A percentile compares a stretch with the other conserved stretches of the same genome.
phyloP scores from a whole-genome alignment of 2,113 vertebrate species.

The Calyptomena viridis region DNA sequence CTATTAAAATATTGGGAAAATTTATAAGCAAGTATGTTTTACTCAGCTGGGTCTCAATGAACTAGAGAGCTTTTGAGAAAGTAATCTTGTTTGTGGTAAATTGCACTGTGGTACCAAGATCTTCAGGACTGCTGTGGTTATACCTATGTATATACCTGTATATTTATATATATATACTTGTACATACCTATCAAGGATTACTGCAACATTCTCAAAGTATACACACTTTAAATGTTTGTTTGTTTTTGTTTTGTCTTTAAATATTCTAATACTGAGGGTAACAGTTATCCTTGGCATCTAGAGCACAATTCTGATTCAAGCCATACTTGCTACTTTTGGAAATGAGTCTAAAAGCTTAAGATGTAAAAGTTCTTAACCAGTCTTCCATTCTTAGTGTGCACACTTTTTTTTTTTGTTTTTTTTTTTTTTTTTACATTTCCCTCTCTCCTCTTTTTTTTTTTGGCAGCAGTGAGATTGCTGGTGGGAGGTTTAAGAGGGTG shows the following conservation, averaged over 20 bases:
- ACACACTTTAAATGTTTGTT: neutral
- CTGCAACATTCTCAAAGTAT: neutral
- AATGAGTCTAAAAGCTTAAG: neutral
- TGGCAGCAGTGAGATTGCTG: neutral
- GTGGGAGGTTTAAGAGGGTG: rapidly evolving
- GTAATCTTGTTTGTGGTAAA: neutral
- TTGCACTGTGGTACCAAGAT: neutral
- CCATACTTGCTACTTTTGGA: neutral
- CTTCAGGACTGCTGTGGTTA: neutral
- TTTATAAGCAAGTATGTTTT: neutral
- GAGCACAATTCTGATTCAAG: neutral
- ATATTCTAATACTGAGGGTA: neutral
- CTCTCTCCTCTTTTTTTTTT: neutral
- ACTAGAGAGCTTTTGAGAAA: neutral
- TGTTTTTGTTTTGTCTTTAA: neutral
- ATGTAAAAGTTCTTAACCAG: neutral
- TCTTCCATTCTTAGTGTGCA: neutral
- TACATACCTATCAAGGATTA: neutral
- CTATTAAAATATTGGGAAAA: neutral
- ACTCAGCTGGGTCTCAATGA: neutral
- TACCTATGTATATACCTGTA: too few species aligned
- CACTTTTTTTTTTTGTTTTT: neutral
- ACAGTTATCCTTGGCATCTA: neutral
- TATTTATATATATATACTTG: neutral
- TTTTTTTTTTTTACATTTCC: neutral